Evolutionary conservation across 2,888 invertebrate genomes (phyloP), one percentile per base, ranked within the genome.

Genomic region (Pandemis cinnamomeana): DNA sequence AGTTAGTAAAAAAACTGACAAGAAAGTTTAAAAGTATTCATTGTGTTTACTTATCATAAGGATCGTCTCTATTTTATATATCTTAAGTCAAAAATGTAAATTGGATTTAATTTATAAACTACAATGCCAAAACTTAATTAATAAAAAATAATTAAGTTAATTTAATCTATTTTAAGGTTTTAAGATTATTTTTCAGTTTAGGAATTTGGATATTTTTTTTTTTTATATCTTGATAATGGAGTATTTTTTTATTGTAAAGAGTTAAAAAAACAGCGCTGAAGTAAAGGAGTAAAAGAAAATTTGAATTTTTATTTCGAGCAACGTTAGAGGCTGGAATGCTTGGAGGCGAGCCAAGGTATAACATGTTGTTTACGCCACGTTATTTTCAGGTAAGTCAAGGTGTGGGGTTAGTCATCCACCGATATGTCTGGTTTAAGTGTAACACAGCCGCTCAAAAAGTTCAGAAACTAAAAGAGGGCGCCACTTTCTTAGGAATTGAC

Each of bases 1-100:
- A 53, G 71, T 78, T 11, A 82, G 73, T 76, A 85, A 84, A 78
- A 85, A 82, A 77, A 42, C 76, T 61, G 84, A 86, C 41, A 88
- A 86, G 71, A 85, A 82, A 78, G 78, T 80, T 77, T 84, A 85
- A 80, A 77, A 73, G 0, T 7, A 20, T 42, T 5, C 0, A 42
- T 62, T 11, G 51, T 27, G 15, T 8, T 41, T 48, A 36, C 10
- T 6, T 36, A 46, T 20, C 20, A 20, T 27, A 60, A 67, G 27
- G n/a, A 5, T 55, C 15, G 15, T 13, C 11, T 67, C 6, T 51
- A 67, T 15, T 68, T 58, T 55, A 58, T 36, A 51, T 51, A 51
- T 13, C 64, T 53, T 63, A 10, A 55, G 36, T 63, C 36, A 51
- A 53, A 66, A 66, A 46, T 55, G 64, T 66, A 58, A 71, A 67